phyloP scores from a whole-genome alignment of 2,797 vertebrate genomes.

The Crocodylus rhombifer region DNA sequence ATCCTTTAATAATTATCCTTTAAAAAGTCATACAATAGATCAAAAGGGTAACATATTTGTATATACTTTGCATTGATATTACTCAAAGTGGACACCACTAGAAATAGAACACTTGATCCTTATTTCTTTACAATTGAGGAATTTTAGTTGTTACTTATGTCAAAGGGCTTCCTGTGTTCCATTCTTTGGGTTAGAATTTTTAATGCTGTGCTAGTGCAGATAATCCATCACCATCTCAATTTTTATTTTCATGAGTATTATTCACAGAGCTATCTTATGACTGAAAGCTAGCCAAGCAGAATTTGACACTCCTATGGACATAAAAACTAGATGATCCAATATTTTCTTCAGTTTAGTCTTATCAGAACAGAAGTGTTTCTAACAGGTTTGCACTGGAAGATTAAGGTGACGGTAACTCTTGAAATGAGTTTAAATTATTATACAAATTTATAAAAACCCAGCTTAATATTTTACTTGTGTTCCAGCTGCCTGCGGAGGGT shows the following conservation, averaged over 20 bases:
- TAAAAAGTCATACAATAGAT: neutral
- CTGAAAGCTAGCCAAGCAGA: neutral
- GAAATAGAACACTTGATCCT: neutral
- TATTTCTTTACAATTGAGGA: neutral
- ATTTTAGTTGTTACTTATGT: neutral
- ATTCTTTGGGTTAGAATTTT: neutral
- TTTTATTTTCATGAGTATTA: conserved; percentile 26
- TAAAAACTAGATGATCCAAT: neutral
- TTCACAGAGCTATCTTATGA: neutral
- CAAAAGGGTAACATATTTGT: neutral
- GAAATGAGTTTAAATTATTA: conserved; percentile 5
- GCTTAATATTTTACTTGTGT: neutral
- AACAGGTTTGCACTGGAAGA: neutral
- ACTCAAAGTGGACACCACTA: neutral
- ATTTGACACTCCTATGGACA: neutral
- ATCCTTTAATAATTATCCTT: neutral
- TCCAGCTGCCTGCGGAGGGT: too few species aligned
- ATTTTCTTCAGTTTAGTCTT: conserved; percentile 28
- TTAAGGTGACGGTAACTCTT: neutral
- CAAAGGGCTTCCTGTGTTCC: neutral
- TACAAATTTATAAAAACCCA: neutral
- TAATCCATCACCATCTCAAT: neutral
- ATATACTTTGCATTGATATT: neutral
- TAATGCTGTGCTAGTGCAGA: neutral
- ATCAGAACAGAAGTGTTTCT: neutral